Evolutionary conservation across 2,113 vertebrate genomes (phyloP).

Genomic region (Atrichornis clamosus): DNA sequence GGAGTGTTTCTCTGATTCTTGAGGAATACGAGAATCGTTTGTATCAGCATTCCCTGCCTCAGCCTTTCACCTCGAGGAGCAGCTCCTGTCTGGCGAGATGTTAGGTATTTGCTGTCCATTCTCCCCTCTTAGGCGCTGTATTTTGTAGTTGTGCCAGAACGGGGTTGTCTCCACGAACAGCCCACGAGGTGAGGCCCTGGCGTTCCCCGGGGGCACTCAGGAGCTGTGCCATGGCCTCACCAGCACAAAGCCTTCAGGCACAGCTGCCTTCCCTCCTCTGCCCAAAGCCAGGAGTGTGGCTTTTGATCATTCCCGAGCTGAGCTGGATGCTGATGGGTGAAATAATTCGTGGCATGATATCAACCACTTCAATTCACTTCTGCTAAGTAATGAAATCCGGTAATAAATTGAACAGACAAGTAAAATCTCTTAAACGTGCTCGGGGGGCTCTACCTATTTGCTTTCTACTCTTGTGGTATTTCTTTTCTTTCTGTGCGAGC

Average conservation of each 20-base stretch:
- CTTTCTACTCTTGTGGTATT: not conserved
- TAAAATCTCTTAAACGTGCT: constrained; percentile 11
- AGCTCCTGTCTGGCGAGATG: not conserved
- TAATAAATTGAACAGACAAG: constrained; percentile 42
- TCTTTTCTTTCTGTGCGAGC: constrained; percentile 2
- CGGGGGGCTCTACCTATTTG: constrained; percentile 16
- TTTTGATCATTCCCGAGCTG: not conserved
- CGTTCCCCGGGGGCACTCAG: not conserved
- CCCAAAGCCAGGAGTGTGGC: not conserved
- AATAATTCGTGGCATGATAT: constrained; percentile 24
- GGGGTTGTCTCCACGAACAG: not conserved
- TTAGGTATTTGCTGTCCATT: no score
- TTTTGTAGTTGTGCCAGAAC: not conserved
- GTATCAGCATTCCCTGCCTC: not conserved
- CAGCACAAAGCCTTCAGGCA: not conserved
- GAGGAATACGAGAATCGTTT: not conserved
- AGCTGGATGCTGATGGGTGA: not conserved
- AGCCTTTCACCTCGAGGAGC: not conserved
- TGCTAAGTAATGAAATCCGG: constrained; percentile 39
- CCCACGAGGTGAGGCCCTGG: not conserved
- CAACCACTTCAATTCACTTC: constrained; percentile 10
- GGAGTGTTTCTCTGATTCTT: not conserved
- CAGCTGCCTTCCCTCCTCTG: not conserved
- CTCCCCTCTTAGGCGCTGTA: no score
- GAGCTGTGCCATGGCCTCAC: not conserved